Base-by-base conservation (phyloP, 2,113 vertebrate genomes). In the Heteronetta atricapilla region DNA sequence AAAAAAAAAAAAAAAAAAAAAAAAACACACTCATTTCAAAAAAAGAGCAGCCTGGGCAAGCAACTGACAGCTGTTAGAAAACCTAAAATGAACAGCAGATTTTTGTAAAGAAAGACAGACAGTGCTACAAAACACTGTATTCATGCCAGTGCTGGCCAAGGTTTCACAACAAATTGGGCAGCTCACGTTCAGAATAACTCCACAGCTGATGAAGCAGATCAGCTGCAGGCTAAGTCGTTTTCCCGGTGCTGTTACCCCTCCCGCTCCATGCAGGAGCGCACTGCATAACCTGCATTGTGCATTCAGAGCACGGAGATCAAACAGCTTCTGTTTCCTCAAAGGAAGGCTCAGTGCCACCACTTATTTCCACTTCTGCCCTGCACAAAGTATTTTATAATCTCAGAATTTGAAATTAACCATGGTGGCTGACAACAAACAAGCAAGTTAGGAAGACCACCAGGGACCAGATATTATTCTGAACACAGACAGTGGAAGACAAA, bases 111-210 rank as follows among this genome's bases (percentile, higher is more conserved):
- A 77, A 90, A 95, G 90, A 92, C 88, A 95, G 95, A 74, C 79
- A 93, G 83, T 67, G 83, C 94, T 85, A 93, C 67, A 82, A 94
- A 94, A 96, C 80, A 92, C 77, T 80, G 80, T 62, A 67, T 58
- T 95, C 92, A n/a, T 87, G 90, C 94, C 93, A 97, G 92, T 4
- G 70, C 70, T 95, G 90, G 94, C 93, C 93, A 95, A 89, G 94
- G 90, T 90, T 96, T 94, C 83, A 44, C 72, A 93, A 90, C 90
- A 96, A 96, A 96, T 73, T 58, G 77, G 86, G 90, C 92, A 96
- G 96, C 94, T 85, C 94, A 89, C 78, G 75, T 79, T 82, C 88
- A 89, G 82, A 95, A 66, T 86, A 73, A 90, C 60, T 83, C 73
- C 29, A 82, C 58, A 90, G 83, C 60, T 92, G 93, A 90, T 76